Conservation (phyloP, 2,113 vertebrate genomes). For the Campylomormyrus tamandua region DNA sequence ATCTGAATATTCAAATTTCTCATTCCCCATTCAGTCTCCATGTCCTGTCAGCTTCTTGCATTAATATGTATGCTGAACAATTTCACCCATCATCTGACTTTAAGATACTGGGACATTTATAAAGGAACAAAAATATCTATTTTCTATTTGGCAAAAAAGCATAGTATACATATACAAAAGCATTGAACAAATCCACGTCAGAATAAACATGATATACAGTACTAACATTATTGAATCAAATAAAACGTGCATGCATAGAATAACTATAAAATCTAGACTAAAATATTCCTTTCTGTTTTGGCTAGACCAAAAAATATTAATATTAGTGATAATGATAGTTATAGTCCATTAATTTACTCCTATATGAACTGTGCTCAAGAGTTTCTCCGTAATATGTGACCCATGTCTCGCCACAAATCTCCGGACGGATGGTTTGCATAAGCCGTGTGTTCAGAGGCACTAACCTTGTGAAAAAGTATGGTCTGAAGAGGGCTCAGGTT, state of each 20-base stretch:
- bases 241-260: conserved; percentile 34
- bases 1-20: neutral
- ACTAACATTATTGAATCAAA: conserved; percentile 27
- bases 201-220: conserved; percentile 7
- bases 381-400: neutral
- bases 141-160: conserved; percentile 12
- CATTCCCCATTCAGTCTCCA: neutral
- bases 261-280: conserved; percentile 10
- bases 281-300: conserved; percentile 9
- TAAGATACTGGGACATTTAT: neutral
- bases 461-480: neutral
- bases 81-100: neutral
- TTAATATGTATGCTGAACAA: neutral
- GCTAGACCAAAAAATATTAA: conserved; percentile 15
- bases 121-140: conserved; percentile 4
- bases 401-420: neutral
- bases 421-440: conserved; percentile 6
- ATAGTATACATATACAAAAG: conserved; percentile 16
- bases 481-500: neutral
- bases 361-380: neutral
- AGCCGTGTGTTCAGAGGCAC: conserved; percentile 1
- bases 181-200: neutral
- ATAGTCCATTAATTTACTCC: neutral
- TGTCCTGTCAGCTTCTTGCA: neutral
- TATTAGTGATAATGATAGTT: neutral